Evolutionary conservation across 2,797 vertebrate genomes (phyloP).

Genomic region (Anguilla megastoma): DNA sequence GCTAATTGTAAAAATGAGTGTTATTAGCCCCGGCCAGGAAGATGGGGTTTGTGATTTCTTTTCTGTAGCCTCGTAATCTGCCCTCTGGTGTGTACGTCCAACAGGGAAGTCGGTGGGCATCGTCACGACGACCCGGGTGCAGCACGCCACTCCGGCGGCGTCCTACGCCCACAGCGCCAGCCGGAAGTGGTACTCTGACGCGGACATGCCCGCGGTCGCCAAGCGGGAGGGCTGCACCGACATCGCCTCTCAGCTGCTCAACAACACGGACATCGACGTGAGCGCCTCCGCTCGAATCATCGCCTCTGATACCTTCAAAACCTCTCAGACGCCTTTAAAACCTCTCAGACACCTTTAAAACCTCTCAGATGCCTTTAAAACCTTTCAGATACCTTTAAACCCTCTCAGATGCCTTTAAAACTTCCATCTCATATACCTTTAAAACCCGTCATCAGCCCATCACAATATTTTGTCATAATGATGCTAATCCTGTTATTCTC

Average conservation of each 20-base stretch:
- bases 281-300: not conserved
- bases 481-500: too few relatives aligned
- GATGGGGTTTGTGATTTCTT: not conserved
- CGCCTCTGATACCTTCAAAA: not conserved
- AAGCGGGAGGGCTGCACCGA: conserved; percentile 66
- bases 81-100: not conserved
- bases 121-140: conserved; percentile 75
- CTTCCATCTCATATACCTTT: too few relatives aligned
- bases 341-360: too few relatives aligned
- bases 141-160: conserved; percentile 74
- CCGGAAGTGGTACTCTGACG: conserved; percentile 76
- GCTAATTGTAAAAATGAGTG: not conserved
- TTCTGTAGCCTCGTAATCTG: not conserved
- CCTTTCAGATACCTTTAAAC: too few relatives aligned
- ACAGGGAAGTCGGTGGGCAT: conserved; percentile 77
- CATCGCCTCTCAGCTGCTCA: conserved; percentile 72
- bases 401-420: too few relatives aligned
- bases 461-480: too few relatives aligned
- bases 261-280: conserved; percentile 72
- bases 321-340: not conserved
- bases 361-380: too few relatives aligned
- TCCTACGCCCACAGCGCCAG: conserved; percentile 74
- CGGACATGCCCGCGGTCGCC: conserved; percentile 63
- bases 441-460: too few relatives aligned
- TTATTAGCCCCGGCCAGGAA: not conserved